phyloP scores from a whole-genome alignment of 2,113 vertebrate genomes.

The Rissa tridactyla region DNA sequence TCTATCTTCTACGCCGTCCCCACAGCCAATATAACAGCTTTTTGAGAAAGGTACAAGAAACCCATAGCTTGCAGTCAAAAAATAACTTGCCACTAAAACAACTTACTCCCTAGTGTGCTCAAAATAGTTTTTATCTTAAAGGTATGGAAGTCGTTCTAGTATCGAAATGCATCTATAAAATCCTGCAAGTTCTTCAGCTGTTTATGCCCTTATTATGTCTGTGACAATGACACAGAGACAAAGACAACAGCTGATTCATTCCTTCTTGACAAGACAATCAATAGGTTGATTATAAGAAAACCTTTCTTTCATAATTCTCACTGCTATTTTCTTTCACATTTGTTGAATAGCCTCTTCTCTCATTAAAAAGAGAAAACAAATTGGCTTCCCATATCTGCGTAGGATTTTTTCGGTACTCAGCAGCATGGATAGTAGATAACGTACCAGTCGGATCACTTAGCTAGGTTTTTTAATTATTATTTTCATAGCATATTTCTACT shows the following conservation, averaged over 20 bases:
- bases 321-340: background rate
- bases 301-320: background rate
- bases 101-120: background rate
- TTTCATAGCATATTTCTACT: background rate
- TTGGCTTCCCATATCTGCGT: background rate
- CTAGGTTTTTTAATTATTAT: background rate
- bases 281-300: background rate
- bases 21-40: background rate
- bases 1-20: background rate
- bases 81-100: background rate
- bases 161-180: background rate
- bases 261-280: background rate
- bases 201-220: background rate
- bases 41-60: background rate
- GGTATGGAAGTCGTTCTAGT: background rate
- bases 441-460: background rate
- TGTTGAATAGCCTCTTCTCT: background rate
- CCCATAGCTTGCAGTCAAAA: background rate
- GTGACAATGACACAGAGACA: background rate
- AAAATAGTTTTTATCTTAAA: background rate
- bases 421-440: background rate
- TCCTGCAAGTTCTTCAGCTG: background rate
- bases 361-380: background rate
- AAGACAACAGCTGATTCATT: background rate
- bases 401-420: background rate